These are phyloP conservation scores for Thunnus thynnus DNA, from an alignment of 2,113 vertebrate genomes.

Conservation along the genomic window DNA sequence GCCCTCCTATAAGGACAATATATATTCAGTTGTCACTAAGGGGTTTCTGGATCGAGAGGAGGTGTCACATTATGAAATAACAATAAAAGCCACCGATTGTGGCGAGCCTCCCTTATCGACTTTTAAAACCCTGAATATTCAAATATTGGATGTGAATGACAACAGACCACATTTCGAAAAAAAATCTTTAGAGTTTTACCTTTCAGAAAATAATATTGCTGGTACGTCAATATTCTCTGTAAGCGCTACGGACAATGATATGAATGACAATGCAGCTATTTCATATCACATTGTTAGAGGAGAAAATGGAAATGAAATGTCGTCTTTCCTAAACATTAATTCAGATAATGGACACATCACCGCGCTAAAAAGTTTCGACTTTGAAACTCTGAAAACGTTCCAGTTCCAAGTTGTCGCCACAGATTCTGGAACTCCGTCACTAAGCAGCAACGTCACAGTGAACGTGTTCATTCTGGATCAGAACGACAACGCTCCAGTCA, in stretches of 20 bases:
- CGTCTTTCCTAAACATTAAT: constrained; percentile 27
- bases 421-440: constrained; percentile 25
- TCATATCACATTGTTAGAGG: constrained; percentile 62
- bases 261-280: constrained; percentile 64
- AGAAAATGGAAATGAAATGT: neutral
- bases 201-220: constrained; percentile 74
- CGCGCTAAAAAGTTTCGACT: constrained; percentile 46
- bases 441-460: constrained; percentile 5
- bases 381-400: constrained; percentile 38
- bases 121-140: constrained; percentile 65
- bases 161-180: constrained; percentile 73
- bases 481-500: constrained; percentile 79
- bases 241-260: constrained; percentile 38
- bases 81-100: constrained; percentile 74
- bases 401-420: constrained; percentile 29
- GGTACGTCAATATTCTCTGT: constrained; percentile 73
- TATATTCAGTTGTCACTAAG: constrained; percentile 79
- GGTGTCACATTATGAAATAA: constrained; percentile 81
- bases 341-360: constrained; percentile 16
- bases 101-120: constrained; percentile 70
- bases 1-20: constrained; percentile 75
- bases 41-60: constrained; percentile 70
- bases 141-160: constrained; percentile 80
- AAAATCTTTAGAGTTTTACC: constrained; percentile 60
- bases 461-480: constrained; percentile 66